Evolutionary conservation across 2,113 vertebrate species (phyloP), one percentile per base, ranked within the genome.

Genomic region (Ailurus styani): DNA sequence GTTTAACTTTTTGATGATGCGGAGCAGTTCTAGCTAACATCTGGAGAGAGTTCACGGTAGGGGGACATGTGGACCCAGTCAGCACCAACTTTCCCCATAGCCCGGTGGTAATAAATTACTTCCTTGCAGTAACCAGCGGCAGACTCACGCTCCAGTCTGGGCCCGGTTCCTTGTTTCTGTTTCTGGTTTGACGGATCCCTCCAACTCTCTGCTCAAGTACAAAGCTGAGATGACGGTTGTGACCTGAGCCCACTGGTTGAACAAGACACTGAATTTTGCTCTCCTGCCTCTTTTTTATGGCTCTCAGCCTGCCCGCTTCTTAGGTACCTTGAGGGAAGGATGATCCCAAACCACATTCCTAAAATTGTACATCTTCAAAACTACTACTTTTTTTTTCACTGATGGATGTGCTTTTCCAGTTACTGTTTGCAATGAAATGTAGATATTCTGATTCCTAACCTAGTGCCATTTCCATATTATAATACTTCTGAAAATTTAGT

Each of bases 91-190:
- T 93, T 95, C 55, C 57, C 55, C 62, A 29, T 52, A 79, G 89
- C 72, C 70, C 11, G 1, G 64, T 34, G 73, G 31, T 96, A 95
- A 96, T 96, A 79, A 96, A 93, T 97, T 34, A 84, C 87, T 97
- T 97, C 97, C 87, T 86, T 64, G 73, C 37, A 4, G 40, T 87
- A 96, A 96, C 72, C 27, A 86, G 86, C 93, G 91, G 50, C 97
- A 95, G 91, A 91, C 68, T 88, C 47, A 23, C 42, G 10, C 62
- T 70, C 7, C 25, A 23, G 77, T 50, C 70, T 75, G 31, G 87
- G 83, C 37, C 64, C 90, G 40, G n/a, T 73, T 73, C 37, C 50
- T 20, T 66, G 20, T 87, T 88, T 90, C 82, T 75, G 52, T 77
- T 94, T 82, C 91, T 96, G 54, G 64, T 50, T 94, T 60, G 37